A percentile compares a stretch with the other conserved stretches of the same genome.
phyloP scores from a whole-genome alignment of 2,888 invertebrate genomes.

The Acronicta leporina region DNA sequence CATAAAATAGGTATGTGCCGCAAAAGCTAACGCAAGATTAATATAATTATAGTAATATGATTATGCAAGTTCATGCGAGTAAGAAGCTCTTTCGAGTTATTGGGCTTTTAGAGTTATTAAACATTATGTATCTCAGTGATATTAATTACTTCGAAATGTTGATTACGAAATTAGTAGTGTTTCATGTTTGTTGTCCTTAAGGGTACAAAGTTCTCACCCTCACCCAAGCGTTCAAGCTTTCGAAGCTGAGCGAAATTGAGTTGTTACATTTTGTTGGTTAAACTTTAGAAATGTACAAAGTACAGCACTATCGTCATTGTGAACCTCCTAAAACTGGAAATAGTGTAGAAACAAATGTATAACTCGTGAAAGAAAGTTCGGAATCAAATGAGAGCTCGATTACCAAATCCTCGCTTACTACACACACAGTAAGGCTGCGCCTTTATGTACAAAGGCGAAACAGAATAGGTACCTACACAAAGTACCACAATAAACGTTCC shows the following conservation, averaged over 20 bases:
- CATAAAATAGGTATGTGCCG: not conserved
- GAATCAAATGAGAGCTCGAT: no score
- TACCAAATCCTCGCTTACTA: no score
- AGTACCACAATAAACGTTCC: not conserved
- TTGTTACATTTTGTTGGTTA: no score
- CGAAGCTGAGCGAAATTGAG: no score
- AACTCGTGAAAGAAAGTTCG: no score
- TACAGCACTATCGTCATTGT: no score
- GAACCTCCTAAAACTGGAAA: no score
- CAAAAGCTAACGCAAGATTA: conserved; percentile 1
- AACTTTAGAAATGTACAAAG: no score
- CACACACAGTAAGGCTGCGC: no score
- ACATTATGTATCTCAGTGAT: conserved; percentile 16
- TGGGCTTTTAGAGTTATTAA: conserved; percentile 33
- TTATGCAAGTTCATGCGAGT: conserved; percentile 37
- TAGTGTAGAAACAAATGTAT: no score
- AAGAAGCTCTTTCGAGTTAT: conserved; percentile 22
- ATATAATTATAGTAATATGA: conserved; percentile 26
- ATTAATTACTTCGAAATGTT: conserved; percentile 22
- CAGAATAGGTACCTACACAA: no score
- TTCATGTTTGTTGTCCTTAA: conserved; percentile 3
- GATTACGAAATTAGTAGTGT: conserved; percentile 27
- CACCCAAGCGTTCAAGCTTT: no score
- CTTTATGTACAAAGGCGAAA: not conserved
- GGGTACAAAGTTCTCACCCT: not conserved